Conservation (phyloP, 1,140 invertebrate genomes). For the Cydia strobilella region DNA sequence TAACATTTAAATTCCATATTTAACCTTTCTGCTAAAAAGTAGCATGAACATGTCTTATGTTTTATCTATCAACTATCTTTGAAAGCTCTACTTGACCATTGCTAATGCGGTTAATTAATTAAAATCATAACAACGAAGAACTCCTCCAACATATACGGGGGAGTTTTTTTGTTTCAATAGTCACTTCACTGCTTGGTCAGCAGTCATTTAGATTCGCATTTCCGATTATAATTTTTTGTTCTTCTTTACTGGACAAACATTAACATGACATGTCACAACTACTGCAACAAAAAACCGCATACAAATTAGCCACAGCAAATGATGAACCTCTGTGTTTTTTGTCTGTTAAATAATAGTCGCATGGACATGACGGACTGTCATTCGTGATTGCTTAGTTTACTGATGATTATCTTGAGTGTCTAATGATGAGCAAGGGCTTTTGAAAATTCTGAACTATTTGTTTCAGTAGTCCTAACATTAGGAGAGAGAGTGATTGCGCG, state of each 20-base stretch:
- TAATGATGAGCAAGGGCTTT: not conserved
- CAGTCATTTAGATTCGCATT: not conserved
- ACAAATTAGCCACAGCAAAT: constrained; percentile 4
- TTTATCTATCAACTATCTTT: too few species aligned
- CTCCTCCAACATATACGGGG: not conserved
- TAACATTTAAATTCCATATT: too few species aligned
- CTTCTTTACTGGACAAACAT: not conserved
- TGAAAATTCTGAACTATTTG: not conserved
- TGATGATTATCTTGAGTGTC: not conserved
- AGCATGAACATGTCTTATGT: too few species aligned
- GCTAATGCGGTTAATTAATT: not conserved
- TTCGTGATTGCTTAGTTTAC: constrained; percentile 10
- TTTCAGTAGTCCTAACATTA: not conserved
- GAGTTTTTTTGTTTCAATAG: not conserved
- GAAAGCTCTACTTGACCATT: not conserved
- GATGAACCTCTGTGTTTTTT: not conserved
- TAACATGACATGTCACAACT: constrained; percentile 9
- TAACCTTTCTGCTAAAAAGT: too few species aligned
- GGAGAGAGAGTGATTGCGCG: too few species aligned
- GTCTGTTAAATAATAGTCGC: not conserved
- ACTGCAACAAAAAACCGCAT: not conserved
- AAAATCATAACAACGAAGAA: not conserved
- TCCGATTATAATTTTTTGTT: not conserved
- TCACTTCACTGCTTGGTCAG: not conserved
- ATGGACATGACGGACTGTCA: not conserved